Percentiles rank a stretch among this genome's conserved stretches.
Conservation (phyloP, 2,113 vertebrate species). For the Myrmecophaga tridactyla region DNA sequence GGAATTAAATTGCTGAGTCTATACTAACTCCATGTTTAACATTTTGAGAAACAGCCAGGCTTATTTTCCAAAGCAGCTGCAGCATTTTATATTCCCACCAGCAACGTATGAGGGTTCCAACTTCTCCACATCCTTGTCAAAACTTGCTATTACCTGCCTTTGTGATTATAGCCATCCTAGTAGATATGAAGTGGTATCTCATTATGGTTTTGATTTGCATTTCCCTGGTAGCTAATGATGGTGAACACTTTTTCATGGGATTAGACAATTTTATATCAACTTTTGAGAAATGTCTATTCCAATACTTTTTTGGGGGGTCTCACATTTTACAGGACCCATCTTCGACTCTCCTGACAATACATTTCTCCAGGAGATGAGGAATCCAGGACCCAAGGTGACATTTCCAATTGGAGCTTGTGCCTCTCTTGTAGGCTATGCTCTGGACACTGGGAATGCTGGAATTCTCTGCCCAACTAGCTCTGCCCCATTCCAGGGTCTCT, state of each 20-base stretch:
- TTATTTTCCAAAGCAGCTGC: background rate
- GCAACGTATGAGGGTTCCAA: background rate
- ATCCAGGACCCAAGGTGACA: background rate
- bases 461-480: background rate
- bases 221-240: background rate
- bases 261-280: background rate
- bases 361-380: background rate
- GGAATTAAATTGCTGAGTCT: background rate
- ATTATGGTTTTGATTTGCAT: background rate
- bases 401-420: background rate
- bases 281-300: background rate
- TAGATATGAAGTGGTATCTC: background rate
- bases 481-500: background rate
- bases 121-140: background rate
- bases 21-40: background rate
- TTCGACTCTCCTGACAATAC: background rate
- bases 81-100: background rate
- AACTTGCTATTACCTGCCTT: background rate
- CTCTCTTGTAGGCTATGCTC: background rate
- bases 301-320: background rate
- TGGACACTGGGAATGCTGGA: too few relatives aligned
- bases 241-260: background rate
- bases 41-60: background rate
- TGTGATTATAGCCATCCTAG: background rate
- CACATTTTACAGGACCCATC: background rate